Conservation (phyloP, 2,888 invertebrate species). For the Venusia cambrica region DNA sequence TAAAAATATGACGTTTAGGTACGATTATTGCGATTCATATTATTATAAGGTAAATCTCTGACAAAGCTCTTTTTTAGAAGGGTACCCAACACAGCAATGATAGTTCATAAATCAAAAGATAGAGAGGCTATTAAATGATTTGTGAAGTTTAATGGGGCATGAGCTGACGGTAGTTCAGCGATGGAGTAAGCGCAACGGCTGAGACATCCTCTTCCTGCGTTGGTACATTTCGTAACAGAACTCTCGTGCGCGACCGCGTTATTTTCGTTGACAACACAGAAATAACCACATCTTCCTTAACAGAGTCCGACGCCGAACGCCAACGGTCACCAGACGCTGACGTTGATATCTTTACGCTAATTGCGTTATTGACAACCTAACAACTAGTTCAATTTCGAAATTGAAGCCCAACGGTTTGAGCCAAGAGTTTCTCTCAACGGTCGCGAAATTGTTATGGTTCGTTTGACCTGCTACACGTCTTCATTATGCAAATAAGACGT, state of each 20-base stretch:
- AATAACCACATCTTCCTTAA: slow-evolving; percentile 74
- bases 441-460: slow-evolving; percentile 20
- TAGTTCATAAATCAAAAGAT: slow-evolving; percentile 13
- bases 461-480: slow-evolving; percentile 29
- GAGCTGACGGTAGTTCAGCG: slow-evolving; percentile 29
- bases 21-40: too few relatives aligned
- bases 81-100: too few relatives aligned
- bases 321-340: slow-evolving; percentile 64
- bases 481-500: slow-evolving; percentile 53
- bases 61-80: too few relatives aligned
- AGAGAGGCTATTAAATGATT: slow-evolving; percentile 17
- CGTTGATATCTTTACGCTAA: slow-evolving; percentile 78
- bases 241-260: slow-evolving; percentile 58
- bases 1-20: too few relatives aligned
- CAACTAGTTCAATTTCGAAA: slow-evolving; percentile 61
- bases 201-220: slow-evolving; percentile 73
- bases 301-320: slow-evolving; percentile 52
- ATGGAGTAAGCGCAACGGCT: slow-evolving; percentile 33
- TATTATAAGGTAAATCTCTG: too few relatives aligned
- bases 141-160: slow-evolving; percentile 36
- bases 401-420: slow-evolving; percentile 25
- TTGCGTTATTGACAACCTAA: slow-evolving; percentile 74
- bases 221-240: slow-evolving; percentile 66
- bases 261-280: slow-evolving; percentile 78
- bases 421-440: slow-evolving; percentile 25